Conservation (phyloP, 2,797 vertebrate genomes). For the Crenichthys baileyi region DNA sequence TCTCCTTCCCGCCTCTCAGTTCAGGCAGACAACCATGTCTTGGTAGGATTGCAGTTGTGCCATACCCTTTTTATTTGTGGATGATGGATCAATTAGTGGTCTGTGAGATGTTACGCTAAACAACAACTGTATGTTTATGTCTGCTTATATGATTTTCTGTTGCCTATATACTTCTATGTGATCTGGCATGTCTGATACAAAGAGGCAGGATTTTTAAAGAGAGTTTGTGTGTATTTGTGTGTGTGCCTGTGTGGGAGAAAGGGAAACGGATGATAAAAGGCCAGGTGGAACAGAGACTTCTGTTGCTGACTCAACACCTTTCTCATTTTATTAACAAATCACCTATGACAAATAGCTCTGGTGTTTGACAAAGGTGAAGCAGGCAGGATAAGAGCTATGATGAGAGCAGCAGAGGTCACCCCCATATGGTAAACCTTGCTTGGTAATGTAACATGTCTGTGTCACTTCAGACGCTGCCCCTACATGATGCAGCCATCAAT, state of each 20-base stretch:
- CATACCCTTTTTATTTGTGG: background rate
- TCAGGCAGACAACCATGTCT: background rate
- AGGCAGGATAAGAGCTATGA: constrained; percentile 62
- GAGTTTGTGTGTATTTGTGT: constrained; percentile 25
- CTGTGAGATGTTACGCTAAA: background rate
- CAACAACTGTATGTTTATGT: background rate
- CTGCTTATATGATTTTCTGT: background rate
- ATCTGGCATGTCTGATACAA: constrained; percentile 16
- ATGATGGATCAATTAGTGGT: background rate
- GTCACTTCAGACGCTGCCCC: constrained; percentile 70
- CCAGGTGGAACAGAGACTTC: constrained; percentile 80
- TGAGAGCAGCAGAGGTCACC: constrained; percentile 69
- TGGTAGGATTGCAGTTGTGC: background rate
- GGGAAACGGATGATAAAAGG: constrained; percentile 72
- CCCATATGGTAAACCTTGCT: constrained; percentile 63
- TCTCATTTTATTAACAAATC: constrained; percentile 86
- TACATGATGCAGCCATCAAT: constrained; percentile 71
- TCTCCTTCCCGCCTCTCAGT: background rate
- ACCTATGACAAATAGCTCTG: constrained; percentile 81
- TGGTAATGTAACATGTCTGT: constrained; percentile 68
- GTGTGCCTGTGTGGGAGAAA: constrained; percentile 40
- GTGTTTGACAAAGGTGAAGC: constrained; percentile 74
- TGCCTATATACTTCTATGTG: constrained; percentile 11
- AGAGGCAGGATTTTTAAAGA: constrained; percentile 15
- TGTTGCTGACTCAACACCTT: constrained; percentile 84